Evolutionary conservation across 2,888 invertebrate species (phyloP), one percentile per base, ranked within the genome.

Genomic region (Zootermopsis nevadensis): DNA sequence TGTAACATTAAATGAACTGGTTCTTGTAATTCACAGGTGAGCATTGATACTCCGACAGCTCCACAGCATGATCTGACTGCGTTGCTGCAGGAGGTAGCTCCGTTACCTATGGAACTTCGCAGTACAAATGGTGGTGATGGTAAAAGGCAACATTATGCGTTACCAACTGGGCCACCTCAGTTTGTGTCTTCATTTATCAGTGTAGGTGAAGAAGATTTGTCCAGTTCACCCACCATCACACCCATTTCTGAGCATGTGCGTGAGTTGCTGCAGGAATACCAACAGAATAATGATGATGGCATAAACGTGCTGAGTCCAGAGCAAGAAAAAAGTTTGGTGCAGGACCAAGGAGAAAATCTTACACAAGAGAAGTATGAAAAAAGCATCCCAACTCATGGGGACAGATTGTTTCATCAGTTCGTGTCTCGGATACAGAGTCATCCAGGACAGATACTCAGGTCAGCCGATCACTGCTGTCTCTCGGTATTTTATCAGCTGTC

Each of bases 401-500:
- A 97, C 89, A 91, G 93, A 85, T 91, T 95, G 89, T 97, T 96
- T 88, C 95, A 97, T 89, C 93, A 94, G 83, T 97, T 97, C 88
- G 89, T 95, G 33, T 93, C 93, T 72, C 93, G 93, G 83, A 91
- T 97, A 82, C 93, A 94, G 85, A 90, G 91, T 79, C 95, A 95
- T 91, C 96, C 96, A 0, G 94, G 95, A 27, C 97, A 97, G 89
- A 92, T 97, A 87, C 89, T 97, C 80, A 93, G 97, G 97, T 96
- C 89, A 86, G 48, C 19, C 3, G 1, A 12, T 4, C 19, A 19
- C 19, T 48, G 48, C 84, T 77, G 33, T 19, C 38, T 10, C 38
- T 38, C 38, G 10, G 38, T 38, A 38, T 38, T 38, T 48, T 48
- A 12, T 19, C 15, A 19, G 19, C 19, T 19, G 48, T 48, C 19